Percentiles rank a stretch among this genome's conserved stretches.
These are phyloP conservation scores for Drosophila novamexicana DNA, from an alignment of 1,140 invertebrate species.

Conservation along the genomic window DNA sequence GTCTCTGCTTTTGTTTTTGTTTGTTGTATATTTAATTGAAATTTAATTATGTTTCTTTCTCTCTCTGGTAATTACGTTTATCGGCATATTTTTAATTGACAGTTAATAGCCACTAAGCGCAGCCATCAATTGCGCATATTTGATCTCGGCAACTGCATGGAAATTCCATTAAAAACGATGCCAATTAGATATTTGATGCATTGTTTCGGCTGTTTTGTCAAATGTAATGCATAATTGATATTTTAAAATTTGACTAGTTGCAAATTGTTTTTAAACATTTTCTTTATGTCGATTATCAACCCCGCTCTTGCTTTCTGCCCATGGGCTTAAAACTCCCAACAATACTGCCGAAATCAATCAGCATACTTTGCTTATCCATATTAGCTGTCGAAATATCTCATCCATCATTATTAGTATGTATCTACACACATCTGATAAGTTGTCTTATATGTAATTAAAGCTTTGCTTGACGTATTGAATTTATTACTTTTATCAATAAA, in stretches of 20 bases:
- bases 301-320: no score
- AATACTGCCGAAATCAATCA: no score
- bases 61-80: conserved; percentile 60
- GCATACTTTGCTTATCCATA: not conserved
- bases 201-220: not conserved
- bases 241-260: no score
- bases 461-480: conserved; percentile 1
- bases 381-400: not conserved
- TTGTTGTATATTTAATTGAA: conserved; percentile 66
- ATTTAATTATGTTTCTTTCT: conserved; percentile 65
- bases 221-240: not conserved
- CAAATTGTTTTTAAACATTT: no score
- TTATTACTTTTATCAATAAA: not conserved
- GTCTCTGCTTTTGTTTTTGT: conserved; percentile 40
- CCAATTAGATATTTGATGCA: not conserved
- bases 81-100: conserved; percentile 65
- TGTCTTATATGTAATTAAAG: not conserved
- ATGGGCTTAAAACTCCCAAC: no score
- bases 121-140: conserved; percentile 41
- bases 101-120: conserved; percentile 62
- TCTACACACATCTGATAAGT: not conserved
- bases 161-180: conserved; percentile 9
- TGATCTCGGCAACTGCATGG: conserved; percentile 31
- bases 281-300: no score
- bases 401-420: not conserved